phyloP scores from a whole-genome alignment of 2,113 vertebrate genomes.

The Hydropotes inermis region DNA sequence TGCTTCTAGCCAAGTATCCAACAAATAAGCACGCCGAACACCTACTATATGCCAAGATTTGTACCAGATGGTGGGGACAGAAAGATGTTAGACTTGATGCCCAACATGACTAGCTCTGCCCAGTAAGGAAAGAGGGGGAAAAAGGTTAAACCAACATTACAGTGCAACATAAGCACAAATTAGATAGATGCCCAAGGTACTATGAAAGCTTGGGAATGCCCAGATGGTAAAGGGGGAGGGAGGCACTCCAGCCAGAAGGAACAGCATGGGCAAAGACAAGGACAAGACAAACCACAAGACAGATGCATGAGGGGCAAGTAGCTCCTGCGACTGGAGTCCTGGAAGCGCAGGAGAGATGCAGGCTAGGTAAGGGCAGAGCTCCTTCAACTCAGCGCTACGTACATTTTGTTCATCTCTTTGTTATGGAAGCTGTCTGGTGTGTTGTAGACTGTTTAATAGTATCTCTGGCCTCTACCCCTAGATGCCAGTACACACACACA shows the following conservation, averaged over 20 bases:
- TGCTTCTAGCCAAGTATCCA: neutral
- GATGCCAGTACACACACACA: neutral
- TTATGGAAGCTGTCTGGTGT: neutral
- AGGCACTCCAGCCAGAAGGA: neutral
- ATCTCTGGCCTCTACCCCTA: neutral
- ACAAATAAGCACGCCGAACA: neutral
- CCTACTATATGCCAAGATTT: neutral
- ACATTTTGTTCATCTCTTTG: neutral
- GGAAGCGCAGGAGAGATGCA: neutral
- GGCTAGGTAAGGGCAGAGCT: neutral
- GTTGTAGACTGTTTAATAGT: neutral
- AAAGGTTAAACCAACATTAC: neutral
- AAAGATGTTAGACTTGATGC: neutral
- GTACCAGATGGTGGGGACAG: neutral
- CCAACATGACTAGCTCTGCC: neutral
- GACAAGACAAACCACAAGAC: neutral
- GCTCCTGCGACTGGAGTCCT: neutral
- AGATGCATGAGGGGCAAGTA: neutral
- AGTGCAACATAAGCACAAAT: neutral
- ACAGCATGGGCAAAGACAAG: neutral
- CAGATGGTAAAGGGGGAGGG: neutral
- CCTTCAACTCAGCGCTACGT: neutral
- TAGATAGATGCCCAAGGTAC: neutral
- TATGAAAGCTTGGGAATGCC: neutral
- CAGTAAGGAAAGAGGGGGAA: neutral